phyloP scores from a whole-genome alignment of 2,113 vertebrate genomes.

The Dasypus novemcinctus region DNA sequence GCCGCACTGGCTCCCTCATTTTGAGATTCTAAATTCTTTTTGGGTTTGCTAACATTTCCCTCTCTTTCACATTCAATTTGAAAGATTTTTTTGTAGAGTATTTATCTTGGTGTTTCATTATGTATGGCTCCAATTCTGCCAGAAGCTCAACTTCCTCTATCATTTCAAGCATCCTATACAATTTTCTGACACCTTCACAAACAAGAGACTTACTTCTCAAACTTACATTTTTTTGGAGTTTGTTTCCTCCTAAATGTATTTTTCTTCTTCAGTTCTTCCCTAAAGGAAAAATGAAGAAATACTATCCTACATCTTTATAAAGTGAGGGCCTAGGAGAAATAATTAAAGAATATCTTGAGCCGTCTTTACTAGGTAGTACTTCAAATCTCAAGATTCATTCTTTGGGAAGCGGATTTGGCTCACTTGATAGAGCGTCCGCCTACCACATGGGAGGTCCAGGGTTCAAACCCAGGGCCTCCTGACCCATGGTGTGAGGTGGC shows the following conservation, averaged over 20 bases:
- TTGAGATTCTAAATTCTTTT: constrained; percentile 11
- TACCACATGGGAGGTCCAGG: no score
- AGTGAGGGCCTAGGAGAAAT: not conserved
- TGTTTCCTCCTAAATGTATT: not conserved
- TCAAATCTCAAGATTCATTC: constrained; percentile 1
- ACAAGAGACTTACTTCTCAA: constrained; percentile 35
- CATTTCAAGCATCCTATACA: not conserved
- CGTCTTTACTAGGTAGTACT: not conserved
- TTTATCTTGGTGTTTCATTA: not conserved
- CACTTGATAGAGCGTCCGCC: no score
- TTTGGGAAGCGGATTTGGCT: no score
- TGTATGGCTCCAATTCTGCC: not conserved
- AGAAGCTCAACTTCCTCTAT: not conserved
- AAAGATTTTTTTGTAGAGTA: not conserved
- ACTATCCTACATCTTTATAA: not conserved
- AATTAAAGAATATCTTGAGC: not conserved
- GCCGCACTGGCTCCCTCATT: not conserved
- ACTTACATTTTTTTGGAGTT: not conserved
- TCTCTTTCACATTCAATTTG: constrained; percentile 6
- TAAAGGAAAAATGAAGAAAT: constrained; percentile 19
- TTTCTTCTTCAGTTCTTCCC: not conserved
- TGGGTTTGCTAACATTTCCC: not conserved
- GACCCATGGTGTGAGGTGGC: no score
- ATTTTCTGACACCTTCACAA: not conserved
- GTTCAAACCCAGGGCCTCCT: no score